Percentiles rank a stretch among this genome's conserved stretches.
Evolutionary conservation across 2,888 invertebrate genomes (phyloP).

Genomic region (Apodemia zela): DNA sequence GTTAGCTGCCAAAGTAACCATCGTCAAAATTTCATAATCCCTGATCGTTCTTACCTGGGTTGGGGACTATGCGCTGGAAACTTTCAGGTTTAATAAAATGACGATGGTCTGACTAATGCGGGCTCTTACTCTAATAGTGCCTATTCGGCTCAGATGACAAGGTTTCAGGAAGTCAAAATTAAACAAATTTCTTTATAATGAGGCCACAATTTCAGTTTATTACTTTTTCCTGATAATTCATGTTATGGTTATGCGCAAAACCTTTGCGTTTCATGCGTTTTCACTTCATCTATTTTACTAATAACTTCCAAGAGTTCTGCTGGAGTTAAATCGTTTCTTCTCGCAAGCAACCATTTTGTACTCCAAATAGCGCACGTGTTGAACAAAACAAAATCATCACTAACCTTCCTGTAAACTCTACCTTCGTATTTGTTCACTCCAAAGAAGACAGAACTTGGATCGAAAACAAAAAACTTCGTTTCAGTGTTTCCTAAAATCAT

Average conservation of each 20-base stretch:
- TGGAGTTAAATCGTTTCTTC: slow-evolving; percentile 19
- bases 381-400: slow-evolving; percentile 25
- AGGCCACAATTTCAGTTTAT: too few species aligned
- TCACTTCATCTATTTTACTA: slow-evolving; percentile 22
- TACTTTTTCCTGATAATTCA: too few species aligned
- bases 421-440: not conserved
- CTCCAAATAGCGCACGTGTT: slow-evolving; percentile 18
- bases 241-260: slow-evolving; percentile 6
- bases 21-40: too few species aligned
- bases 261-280: slow-evolving; percentile 21
- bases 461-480: slow-evolving; percentile 19
- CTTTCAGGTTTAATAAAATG: too few species aligned
- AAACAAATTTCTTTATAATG: too few species aligned
- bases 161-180: too few species aligned
- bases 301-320: slow-evolving; percentile 23
- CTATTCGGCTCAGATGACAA: too few species aligned
- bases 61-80: too few species aligned
- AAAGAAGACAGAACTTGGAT: slow-evolving; percentile 16
- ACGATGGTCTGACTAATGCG: too few species aligned
- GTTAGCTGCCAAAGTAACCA: too few species aligned
- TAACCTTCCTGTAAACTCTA: slow-evolving; percentile 22
- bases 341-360: slow-evolving; percentile 23
- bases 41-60: too few species aligned
- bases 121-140: too few species aligned
- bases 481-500: slow-evolving; percentile 21